A percentile compares a stretch with the other conserved stretches of the same genome.
Conservation (phyloP, 2,113 vertebrate genomes). For the Thalassoma bifasciatum region DNA sequence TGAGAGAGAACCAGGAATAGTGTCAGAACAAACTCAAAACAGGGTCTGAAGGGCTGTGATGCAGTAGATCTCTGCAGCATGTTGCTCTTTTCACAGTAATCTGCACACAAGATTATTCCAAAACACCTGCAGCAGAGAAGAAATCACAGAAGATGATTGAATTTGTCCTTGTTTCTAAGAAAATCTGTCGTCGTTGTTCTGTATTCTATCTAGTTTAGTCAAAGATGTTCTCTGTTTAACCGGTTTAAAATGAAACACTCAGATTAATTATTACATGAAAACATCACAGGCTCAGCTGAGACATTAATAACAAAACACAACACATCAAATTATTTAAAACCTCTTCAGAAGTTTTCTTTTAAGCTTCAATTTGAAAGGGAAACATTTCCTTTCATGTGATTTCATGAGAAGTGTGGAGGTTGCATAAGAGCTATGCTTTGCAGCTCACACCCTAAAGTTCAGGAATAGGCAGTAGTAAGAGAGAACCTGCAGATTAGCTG, state of each 20-base stretch:
- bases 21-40: background rate
- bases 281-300: background rate
- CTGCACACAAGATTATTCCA: too few relatives aligned
- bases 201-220: too few relatives aligned
- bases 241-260: too few relatives aligned
- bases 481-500: conserved; percentile 1
- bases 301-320: background rate
- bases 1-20: conserved; percentile 20
- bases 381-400: background rate
- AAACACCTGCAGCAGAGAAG: too few relatives aligned
- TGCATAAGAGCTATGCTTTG: background rate
- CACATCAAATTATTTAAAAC: background rate
- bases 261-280: background rate
- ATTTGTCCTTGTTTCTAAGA: too few relatives aligned
- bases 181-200: too few relatives aligned
- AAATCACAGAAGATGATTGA: too few relatives aligned
- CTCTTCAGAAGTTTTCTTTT: background rate
- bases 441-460: conserved; percentile 1
- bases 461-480: background rate
- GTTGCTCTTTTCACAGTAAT: background rate
- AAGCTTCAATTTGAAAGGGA: background rate
- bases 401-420: background rate
- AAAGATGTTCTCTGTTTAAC: too few relatives aligned
- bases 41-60: conserved; percentile 5
- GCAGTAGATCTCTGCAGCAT: background rate